Evolutionary conservation across 1,140 invertebrate species (phyloP).

Genomic region (Penaeus chinensis): DNA sequence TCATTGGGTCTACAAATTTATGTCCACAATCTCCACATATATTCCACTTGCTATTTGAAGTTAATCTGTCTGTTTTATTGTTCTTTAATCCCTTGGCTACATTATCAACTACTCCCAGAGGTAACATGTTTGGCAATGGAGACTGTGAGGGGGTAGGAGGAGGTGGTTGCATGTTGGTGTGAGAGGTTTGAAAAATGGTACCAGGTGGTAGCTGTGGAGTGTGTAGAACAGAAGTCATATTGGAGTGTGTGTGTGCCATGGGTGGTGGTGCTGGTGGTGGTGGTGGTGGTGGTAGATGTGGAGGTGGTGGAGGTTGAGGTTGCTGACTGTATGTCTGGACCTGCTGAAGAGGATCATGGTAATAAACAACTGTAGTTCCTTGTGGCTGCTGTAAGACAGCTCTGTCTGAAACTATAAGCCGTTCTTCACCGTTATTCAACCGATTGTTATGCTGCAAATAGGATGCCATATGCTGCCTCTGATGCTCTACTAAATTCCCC

Average conservation of each 20-base stretch:
- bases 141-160: conserved; percentile 31
- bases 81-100: conserved; percentile 35
- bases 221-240: conserved; percentile 51
- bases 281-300: conserved; percentile 38
- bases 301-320: conserved; percentile 9
- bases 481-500: conserved; percentile 41
- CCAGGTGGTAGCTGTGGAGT: conserved; percentile 45
- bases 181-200: conserved; percentile 33
- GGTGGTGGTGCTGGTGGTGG: conserved; percentile 37
- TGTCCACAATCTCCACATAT: conserved; percentile 63
- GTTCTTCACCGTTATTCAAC: conserved; percentile 24
- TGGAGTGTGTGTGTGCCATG: conserved; percentile 37
- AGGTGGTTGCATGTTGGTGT: conserved; percentile 24
- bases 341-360: conserved; percentile 54
- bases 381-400: conserved; percentile 28
- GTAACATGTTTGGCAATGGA: conserved; percentile 10
- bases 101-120: conserved; percentile 22
- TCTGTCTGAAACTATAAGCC: not conserved
- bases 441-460: conserved; percentile 36
- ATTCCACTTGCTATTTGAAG: conserved; percentile 54
- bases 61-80: conserved; percentile 8
- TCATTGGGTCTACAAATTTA: conserved; percentile 63
- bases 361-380: conserved; percentile 36
- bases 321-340: conserved; percentile 32
- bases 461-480: conserved; percentile 53